A percentile compares a stretch with the other conserved stretches of the same genome.
These are phyloP conservation scores for Carollia perspicillata DNA, from an alignment of 2,113 vertebrate genomes.

Conservation along the genomic window DNA sequence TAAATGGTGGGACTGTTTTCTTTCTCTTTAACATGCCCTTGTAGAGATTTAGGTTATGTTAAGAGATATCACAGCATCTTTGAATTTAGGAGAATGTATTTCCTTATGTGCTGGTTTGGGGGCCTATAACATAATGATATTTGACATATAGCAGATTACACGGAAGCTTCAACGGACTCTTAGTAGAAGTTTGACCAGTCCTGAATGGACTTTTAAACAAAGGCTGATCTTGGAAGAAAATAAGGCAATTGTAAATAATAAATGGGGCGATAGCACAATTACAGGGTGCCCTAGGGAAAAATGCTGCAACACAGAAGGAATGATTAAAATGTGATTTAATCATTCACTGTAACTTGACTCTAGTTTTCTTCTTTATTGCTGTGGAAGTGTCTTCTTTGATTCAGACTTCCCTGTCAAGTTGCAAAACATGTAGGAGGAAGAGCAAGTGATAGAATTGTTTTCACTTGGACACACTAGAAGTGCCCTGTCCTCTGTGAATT, in stretches of 20 bases:
- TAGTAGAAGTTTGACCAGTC: constrained; percentile 36
- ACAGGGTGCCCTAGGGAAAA: constrained; percentile 38
- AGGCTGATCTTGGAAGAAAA: constrained; percentile 61
- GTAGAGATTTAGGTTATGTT: constrained; percentile 28
- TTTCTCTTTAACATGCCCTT: constrained; percentile 48
- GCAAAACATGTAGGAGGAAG: not conserved
- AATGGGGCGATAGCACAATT: constrained; percentile 20
- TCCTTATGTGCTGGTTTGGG: constrained; percentile 23
- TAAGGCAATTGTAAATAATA: constrained; percentile 69
- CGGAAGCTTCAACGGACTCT: constrained; percentile 55
- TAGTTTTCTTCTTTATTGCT: constrained; percentile 49
- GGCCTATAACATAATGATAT: constrained; percentile 5
- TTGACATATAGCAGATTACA: constrained; percentile 29
- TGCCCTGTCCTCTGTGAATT: not conserved
- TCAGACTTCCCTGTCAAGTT: constrained; percentile 12
- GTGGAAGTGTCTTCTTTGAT: constrained; percentile 46
- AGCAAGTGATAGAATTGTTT: constrained; percentile 36
- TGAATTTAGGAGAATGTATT: constrained; percentile 49
- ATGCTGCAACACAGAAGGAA: not conserved
- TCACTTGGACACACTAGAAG: not conserved
- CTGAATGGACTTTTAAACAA: constrained; percentile 64
- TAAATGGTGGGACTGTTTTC: not conserved
- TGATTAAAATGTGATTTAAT: constrained; percentile 50
- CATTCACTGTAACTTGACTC: constrained; percentile 42
- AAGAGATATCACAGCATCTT: not conserved